Base-by-base conservation (phyloP, 2,797 vertebrate genomes). In the Petrocephalus schoutedeni region DNA sequence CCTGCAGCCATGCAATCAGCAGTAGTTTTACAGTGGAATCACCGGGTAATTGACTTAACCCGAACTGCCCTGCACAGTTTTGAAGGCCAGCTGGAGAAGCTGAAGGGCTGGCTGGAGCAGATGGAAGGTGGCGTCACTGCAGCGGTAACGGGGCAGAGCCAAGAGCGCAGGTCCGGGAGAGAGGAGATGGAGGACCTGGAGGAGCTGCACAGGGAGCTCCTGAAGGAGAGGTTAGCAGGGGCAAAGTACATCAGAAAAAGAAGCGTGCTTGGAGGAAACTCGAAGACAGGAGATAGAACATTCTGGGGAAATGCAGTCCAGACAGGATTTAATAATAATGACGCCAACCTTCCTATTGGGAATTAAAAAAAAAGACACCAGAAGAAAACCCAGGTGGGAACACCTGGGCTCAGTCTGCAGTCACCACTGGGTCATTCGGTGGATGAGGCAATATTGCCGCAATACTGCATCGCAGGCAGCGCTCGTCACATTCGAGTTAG, bases 181-280 rank as follows among this genome's bases (percentile, higher is more conserved):
- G 95, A 95, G 0, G 97, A 98, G 92, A 95, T 98, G 87, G 95
- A 97, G 88, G 97, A 94, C 91, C 94, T 98, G 59, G 97, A 98
- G 92, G 96, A 96, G 92, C 96, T 99, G 90, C 94, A 98, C 88
- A 96, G 95, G 90, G 97, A 98, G 86, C 92, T 99, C 58, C 91
- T 97, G 89, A 93, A 93, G 87, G 96, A 96, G 93, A 98, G 97
- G 98, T 99, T 92, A 86, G 89, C 49, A 36, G 28, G 10, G 21
- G 45, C 77, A 3, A 23, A 51, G 74, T 36, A 36, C 28, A 10
- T 54, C 51, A 51, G 45, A 1, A 32, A 71, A 71, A 14, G 21
- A 32, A 71, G 32, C 12, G 23, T 67, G 80, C 16, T 16, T 45
- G 6, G 16, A 45, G 7, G 71, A 77, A 77, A 45, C 71, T 2